Conservation (phyloP, 2,888 invertebrate genomes). For the Sinodicranocentrus sp. region DNA sequence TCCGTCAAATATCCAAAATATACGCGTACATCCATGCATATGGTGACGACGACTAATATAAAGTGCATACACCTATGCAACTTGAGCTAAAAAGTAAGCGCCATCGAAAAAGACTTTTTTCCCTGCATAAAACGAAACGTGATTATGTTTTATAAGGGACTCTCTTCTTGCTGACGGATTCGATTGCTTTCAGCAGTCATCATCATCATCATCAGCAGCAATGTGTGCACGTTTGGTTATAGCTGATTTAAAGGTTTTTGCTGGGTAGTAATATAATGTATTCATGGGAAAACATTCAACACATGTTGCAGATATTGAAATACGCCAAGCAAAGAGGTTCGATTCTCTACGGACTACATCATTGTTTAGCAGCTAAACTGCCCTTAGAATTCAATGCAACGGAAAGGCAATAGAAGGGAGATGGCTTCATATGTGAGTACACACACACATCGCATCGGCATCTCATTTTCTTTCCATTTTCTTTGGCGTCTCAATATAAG, state of each 20-base stretch:
- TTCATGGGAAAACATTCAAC: conserved; percentile 48
- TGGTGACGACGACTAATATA: not conserved
- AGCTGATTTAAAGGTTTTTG: conserved; percentile 39
- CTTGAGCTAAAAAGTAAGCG: too few relatives aligned
- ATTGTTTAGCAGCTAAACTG: not conserved
- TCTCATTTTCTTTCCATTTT: conserved; percentile 30
- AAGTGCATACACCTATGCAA: too few relatives aligned
- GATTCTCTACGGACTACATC: too few relatives aligned
- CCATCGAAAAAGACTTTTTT: conserved; percentile 29
- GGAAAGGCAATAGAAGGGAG: not conserved
- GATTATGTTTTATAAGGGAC: not conserved
- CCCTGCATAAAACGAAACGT: conserved; percentile 9
- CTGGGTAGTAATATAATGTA: conserved; percentile 12
- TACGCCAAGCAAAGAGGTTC: not conserved
- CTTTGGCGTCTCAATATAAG: conserved; percentile 2
- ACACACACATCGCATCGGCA: not conserved
- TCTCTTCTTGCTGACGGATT: not conserved
- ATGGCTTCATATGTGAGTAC: not conserved
- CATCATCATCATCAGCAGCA: conserved; percentile 12
- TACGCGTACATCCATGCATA: conserved; percentile 19
- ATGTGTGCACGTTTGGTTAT: conserved; percentile 36
- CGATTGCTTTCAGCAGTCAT: conserved; percentile 5
- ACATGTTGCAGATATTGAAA: conserved; percentile 39
- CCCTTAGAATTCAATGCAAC: not conserved
- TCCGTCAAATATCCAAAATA: not conserved